These are phyloP conservation scores for Eledone cirrhosa DNA, from an alignment of 2,888 invertebrate species.

Conservation along the genomic window DNA sequence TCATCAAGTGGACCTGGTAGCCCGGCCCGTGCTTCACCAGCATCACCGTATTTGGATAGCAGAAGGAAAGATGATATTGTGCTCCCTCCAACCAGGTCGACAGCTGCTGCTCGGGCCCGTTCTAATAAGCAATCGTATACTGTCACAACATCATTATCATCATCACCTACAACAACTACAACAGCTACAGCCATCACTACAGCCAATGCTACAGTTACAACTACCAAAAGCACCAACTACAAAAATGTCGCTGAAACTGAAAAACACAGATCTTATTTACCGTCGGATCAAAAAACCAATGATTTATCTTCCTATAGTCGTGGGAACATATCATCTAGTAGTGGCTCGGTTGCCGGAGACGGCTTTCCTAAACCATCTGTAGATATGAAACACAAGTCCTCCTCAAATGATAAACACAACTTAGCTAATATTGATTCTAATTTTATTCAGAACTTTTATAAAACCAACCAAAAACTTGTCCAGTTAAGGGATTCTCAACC, in stretches of 20 bases:
- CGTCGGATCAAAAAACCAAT: not conserved
- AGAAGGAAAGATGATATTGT: slow-evolving; percentile 18
- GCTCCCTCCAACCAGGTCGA: slow-evolving; percentile 4
- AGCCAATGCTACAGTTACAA: not conserved
- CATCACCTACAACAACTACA: not conserved
- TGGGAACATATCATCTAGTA: not conserved
- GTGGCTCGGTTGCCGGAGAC: too few relatives aligned
- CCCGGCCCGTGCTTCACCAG: not conserved
- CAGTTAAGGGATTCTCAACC: slow-evolving; percentile 15
- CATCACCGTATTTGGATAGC: not conserved
- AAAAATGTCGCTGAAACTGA: not conserved
- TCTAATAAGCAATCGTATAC: not conserved
- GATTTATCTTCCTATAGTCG: not conserved
- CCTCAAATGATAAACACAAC: slow-evolving; percentile 4
- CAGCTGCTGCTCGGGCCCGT: not conserved
- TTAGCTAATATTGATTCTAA: not conserved
- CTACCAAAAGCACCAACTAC: not conserved
- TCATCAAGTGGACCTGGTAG: not conserved
- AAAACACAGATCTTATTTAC: too few relatives aligned
- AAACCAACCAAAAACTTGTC: slow-evolving; percentile 7
- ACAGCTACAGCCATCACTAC: not conserved
- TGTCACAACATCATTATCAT: too few relatives aligned
- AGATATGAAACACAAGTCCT: not conserved
- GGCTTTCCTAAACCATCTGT: too few relatives aligned
- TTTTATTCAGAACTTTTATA: slow-evolving; percentile 15